A percentile compares a stretch with the other conserved stretches of the same genome.
Conservation (phyloP, 1,140 invertebrate genomes). For the Diuraphis noxia region DNA sequence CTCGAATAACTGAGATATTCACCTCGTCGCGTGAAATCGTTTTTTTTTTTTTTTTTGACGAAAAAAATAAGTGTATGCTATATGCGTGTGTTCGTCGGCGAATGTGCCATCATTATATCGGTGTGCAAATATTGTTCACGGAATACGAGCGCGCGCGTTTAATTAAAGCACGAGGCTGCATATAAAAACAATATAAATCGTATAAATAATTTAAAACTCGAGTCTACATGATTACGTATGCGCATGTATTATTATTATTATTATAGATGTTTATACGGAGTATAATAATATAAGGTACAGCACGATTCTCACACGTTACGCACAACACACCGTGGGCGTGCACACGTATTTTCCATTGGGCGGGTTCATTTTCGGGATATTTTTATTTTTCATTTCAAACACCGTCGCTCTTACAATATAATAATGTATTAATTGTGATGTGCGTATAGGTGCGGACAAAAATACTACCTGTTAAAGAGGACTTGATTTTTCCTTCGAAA, state of each 20-base stretch:
- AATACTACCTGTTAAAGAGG: neutral
- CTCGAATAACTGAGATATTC: neutral
- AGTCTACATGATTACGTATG: constrained; percentile 39
- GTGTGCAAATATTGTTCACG: constrained; percentile 9
- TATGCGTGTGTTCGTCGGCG: neutral
- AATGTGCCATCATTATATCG: neutral
- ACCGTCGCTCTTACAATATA: neutral
- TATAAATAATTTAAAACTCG: constrained; percentile 38
- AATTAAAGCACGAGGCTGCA: constrained; percentile 35
- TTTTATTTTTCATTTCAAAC: neutral
- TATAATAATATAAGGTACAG: neutral
- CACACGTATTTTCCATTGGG: constrained; percentile 17
- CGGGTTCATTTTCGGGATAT: constrained; percentile 13
- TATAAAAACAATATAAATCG: constrained; percentile 32
- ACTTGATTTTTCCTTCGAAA: neutral
- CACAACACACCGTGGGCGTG: constrained; percentile 12
- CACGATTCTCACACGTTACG: neutral
- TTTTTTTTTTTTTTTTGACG: neutral
- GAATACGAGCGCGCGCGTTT: neutral
- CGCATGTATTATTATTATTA: constrained; percentile 32
- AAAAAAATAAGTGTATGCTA: neutral
- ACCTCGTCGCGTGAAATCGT: neutral
- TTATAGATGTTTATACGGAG: neutral
- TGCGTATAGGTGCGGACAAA: neutral
- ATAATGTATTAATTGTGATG: neutral